Conservation (phyloP, 2,113 vertebrate species). For the Xyliphius kryptos region DNA sequence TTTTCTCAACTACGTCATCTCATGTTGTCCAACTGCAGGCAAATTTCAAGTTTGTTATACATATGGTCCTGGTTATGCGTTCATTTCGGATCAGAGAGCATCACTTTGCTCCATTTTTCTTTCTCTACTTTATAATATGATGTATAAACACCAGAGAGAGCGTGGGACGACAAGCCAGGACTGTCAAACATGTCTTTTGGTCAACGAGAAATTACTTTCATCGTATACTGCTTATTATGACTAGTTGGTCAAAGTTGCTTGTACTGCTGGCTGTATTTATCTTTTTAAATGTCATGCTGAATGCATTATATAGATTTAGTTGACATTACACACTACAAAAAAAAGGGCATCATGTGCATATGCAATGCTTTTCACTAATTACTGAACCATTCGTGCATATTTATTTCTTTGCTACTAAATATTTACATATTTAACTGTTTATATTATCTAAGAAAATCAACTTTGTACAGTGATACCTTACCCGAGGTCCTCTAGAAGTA, state of each 20-base stretch:
- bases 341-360: no score
- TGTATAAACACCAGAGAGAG: background rate
- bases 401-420: no score
- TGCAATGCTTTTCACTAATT: no score
- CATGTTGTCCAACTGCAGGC: conserved; percentile 7
- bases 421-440: no score
- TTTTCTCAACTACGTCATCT: background rate
- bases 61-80: conserved; percentile 32
- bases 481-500: no score
- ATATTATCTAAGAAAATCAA: no score
- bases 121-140: conserved; percentile 20
- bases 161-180: background rate
- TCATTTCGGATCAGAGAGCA: conserved; percentile 20
- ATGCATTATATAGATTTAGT: background rate
- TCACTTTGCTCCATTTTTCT: conserved; percentile 11
- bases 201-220: background rate
- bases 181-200: conserved; percentile 1
- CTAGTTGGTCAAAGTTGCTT: background rate
- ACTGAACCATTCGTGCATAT: no score
- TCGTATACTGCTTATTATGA: background rate
- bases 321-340: background rate
- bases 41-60: conserved; percentile 29
- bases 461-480: no score
- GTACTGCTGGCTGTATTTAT: conserved; percentile 2
- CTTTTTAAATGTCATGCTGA: background rate